These are phyloP conservation scores for Rafetus swinhoei DNA, from an alignment of 2,113 vertebrate genomes.

Conservation along the genomic window DNA sequence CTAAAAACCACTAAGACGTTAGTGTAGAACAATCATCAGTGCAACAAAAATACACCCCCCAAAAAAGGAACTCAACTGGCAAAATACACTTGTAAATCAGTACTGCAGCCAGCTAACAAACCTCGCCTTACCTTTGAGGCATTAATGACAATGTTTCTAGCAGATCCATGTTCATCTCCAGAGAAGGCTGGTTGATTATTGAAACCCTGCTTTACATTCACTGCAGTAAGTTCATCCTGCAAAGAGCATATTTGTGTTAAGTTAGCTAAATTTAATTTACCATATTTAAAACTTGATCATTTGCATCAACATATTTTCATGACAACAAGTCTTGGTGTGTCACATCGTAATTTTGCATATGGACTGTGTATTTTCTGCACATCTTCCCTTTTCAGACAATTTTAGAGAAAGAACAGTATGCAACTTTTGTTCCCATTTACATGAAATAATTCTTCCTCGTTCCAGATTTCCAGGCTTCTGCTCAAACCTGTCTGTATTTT, in stretches of 20 bases:
- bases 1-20: neutral
- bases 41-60: neutral
- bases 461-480: neutral
- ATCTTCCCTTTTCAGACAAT: fast-evolving
- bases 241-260: slow-evolving; percentile 26
- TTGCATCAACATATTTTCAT: neutral
- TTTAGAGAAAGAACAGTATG: fast-evolving
- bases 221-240: slow-evolving; percentile 83
- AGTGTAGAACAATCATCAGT: neutral
- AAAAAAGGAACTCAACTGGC: neutral
- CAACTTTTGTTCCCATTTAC: neutral
- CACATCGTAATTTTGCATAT: neutral
- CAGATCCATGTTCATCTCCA: slow-evolving; percentile 82
- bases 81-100: neutral
- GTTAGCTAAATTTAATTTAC: neutral
- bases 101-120: fast-evolving
- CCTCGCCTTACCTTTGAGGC: slow-evolving; percentile 78
- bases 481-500: neutral
- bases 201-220: slow-evolving; percentile 85
- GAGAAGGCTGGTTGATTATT: slow-evolving; percentile 83
- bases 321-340: neutral
- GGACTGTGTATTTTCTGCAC: neutral
- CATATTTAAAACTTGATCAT: neutral
- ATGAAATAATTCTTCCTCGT: fast-evolving
- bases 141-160: slow-evolving; percentile 81